Conservation (phyloP, 2,888 invertebrate genomes). For the Athalia rosae region DNA sequence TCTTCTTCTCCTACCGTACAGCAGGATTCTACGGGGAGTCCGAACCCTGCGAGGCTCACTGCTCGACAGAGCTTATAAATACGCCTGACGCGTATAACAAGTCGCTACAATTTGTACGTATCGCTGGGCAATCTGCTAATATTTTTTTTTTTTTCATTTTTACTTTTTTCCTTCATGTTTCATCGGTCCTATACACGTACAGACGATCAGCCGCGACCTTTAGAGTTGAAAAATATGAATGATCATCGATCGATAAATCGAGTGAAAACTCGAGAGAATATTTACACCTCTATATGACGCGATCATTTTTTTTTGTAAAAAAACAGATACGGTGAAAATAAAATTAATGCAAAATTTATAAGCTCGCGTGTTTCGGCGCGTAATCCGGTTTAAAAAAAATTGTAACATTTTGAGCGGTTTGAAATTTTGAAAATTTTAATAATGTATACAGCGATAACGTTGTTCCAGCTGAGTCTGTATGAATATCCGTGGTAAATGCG, state of each 20-base stretch:
- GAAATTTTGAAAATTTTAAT: too few relatives aligned
- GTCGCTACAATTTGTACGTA: constrained; percentile 26
- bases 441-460: not conserved
- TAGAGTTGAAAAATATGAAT: constrained; percentile 25
- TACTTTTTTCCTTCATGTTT: not conserved
- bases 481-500: too few relatives aligned
- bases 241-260: constrained; percentile 13
- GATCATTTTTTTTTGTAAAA: not conserved
- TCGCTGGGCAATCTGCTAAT: constrained; percentile 28
- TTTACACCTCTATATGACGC: not conserved
- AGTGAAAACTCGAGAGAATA: not conserved
- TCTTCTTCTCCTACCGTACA: not conserved
- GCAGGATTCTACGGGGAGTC: constrained; percentile 2
- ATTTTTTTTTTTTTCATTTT: not conserved
- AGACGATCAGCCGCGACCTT: not conserved
- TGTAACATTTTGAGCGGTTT: too few relatives aligned
- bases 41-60: constrained; percentile 27
- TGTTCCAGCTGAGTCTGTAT: not conserved
- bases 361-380: too few relatives aligned
- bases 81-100: constrained; percentile 20
- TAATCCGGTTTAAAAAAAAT: too few relatives aligned
- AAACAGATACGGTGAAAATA: too few relatives aligned
- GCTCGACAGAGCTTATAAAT: constrained; percentile 20
- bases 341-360: too few relatives aligned
- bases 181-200: too few relatives aligned